These are phyloP conservation scores for Drosophila affinis DNA, from an alignment of 2,888 invertebrate genomes.

Conservation along the genomic window DNA sequence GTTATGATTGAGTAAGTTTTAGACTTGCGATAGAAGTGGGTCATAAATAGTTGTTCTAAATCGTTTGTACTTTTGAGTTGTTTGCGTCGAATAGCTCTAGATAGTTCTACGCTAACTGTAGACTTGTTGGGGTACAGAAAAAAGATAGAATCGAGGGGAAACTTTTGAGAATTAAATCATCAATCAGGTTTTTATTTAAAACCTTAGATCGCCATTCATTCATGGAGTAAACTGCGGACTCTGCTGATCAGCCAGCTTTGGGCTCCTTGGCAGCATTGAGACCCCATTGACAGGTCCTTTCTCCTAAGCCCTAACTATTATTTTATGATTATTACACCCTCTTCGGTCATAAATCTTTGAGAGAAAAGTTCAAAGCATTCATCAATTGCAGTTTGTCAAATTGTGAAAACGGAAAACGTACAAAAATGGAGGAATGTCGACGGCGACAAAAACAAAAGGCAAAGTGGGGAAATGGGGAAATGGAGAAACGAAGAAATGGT, in stretches of 20 bases:
- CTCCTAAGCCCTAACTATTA: slow-evolving; percentile 50
- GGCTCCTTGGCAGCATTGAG: neutral
- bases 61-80: neutral
- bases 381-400: slow-evolving; percentile 74
- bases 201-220: too few species aligned
- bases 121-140: neutral
- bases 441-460: slow-evolving; percentile 55
- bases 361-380: slow-evolving; percentile 51
- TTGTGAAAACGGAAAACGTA: slow-evolving; percentile 50
- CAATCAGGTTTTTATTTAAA: neutral
- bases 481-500: too few species aligned
- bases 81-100: neutral
- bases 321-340: slow-evolving; percentile 59
- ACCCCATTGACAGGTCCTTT: slow-evolving; percentile 1
- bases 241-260: neutral
- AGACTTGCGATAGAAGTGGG: neutral
- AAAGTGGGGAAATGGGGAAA: neutral
- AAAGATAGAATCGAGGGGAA: neutral
- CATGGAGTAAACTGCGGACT: too few species aligned
- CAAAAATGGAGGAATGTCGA: slow-evolving; percentile 51
- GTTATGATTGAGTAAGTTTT: neutral
- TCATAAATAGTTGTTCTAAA: neutral
- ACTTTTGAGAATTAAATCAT: neutral
- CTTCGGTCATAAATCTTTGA: slow-evolving; percentile 47
- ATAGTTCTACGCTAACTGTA: neutral